phyloP scores from a whole-genome alignment of 2,113 vertebrate species.

The Oxyruncus cristatus region DNA sequence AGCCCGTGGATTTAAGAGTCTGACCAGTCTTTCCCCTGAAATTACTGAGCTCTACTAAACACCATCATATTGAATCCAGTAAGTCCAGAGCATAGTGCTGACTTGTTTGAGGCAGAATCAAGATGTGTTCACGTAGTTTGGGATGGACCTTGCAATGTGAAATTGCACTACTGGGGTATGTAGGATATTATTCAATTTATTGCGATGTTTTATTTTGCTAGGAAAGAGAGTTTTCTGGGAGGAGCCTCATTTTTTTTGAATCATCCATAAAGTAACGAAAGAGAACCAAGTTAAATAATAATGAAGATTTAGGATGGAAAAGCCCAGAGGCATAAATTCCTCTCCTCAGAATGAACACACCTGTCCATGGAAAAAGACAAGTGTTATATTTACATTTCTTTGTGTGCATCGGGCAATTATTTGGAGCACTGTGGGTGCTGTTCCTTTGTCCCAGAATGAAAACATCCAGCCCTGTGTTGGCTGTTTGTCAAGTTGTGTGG shows the following conservation, averaged over 20 bases:
- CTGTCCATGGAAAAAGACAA: not conserved
- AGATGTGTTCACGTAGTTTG: not conserved
- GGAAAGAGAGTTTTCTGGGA: not conserved
- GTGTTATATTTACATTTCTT: not conserved
- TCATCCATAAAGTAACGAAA: not conserved
- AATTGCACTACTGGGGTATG: not conserved
- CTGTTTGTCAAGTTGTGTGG: not conserved
- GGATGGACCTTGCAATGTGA: not conserved
- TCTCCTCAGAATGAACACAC: not conserved
- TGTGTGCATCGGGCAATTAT: not conserved
- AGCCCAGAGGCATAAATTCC: not conserved
- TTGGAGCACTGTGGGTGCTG: not conserved
- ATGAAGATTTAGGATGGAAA: not conserved
- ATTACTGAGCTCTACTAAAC: not conserved
- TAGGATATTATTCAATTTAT: not conserved
- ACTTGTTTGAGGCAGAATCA: not conserved
- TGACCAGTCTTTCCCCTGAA: not conserved
- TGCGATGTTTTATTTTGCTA: not conserved
- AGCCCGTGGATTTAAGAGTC: not conserved
- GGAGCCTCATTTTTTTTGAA: not conserved
- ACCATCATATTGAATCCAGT: rapidly evolving
- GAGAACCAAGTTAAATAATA: not conserved
- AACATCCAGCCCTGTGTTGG: not conserved
- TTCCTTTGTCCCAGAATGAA: not conserved
- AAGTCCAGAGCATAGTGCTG: not conserved